Evolutionary conservation across 2,113 vertebrate species (phyloP).

Genomic region (Vanacampus margaritifer): DNA sequence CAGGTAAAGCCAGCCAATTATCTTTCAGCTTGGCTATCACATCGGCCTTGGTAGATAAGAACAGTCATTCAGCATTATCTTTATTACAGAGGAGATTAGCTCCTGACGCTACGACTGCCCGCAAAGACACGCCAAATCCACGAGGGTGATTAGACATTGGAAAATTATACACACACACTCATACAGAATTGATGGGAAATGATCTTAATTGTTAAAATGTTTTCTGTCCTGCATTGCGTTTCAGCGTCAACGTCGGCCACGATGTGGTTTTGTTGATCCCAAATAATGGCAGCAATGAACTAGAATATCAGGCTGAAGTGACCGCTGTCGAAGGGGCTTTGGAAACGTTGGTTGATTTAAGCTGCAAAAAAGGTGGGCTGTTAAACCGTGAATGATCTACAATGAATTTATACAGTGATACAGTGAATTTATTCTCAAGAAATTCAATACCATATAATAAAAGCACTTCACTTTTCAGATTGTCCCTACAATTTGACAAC

Average conservation of each 20-base stretch:
- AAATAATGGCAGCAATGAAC: background rate
- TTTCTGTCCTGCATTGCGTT: background rate
- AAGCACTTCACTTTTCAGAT: background rate
- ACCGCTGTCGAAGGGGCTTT: background rate
- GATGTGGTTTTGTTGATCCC: background rate
- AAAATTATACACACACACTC: background rate
- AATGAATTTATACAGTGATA: no score
- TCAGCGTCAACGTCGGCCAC: background rate
- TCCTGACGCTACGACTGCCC: background rate
- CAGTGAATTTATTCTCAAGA: background rate
- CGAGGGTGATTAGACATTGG: conserved; percentile 4
- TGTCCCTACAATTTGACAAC: conserved; percentile 1
- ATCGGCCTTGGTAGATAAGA: background rate
- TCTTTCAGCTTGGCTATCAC: background rate
- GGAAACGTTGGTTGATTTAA: background rate
- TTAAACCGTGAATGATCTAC: background rate
- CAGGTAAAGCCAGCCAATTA: background rate
- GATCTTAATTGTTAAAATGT: background rate
- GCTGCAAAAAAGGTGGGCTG: background rate
- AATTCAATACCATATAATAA: background rate
- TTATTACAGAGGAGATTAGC: conserved; percentile 22
- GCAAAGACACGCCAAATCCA: background rate
- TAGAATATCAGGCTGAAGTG: background rate
- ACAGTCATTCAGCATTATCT: background rate
- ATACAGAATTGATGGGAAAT: background rate